A percentile compares a stretch with the other conserved stretches of the same genome.
Conservation (phyloP, 2,113 vertebrate genomes). For the Strix aluco region DNA sequence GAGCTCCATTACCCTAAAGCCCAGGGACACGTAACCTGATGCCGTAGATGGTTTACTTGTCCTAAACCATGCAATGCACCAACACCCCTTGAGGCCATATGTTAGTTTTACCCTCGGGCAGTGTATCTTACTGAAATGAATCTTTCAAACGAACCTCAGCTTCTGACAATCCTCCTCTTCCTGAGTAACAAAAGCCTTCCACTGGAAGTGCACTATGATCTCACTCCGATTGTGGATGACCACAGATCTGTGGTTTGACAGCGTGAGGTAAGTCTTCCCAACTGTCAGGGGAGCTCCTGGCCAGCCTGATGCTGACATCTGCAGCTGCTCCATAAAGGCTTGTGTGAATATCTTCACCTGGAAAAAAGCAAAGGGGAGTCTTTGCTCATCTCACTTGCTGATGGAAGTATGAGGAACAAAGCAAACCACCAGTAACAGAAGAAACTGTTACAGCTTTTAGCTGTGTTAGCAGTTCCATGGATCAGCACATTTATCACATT, state of each 20-base stretch:
- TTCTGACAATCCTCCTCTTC: slow-evolving; percentile 77
- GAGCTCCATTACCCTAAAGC: too few relatives aligned
- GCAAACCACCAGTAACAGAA: background rate
- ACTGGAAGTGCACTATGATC: slow-evolving; percentile 27
- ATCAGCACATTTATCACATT: background rate
- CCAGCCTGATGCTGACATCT: slow-evolving; percentile 80
- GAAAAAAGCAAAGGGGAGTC: background rate
- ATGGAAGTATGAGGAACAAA: background rate
- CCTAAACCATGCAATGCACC: too few relatives aligned
- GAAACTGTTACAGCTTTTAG: background rate
- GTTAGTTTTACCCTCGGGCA: too few relatives aligned
- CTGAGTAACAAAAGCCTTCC: slow-evolving; percentile 76
- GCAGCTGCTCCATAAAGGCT: slow-evolving; percentile 77
- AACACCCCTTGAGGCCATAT: too few relatives aligned
- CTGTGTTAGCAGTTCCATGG: background rate
- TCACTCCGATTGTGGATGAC: too few relatives aligned
- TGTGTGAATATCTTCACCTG: slow-evolving; percentile 83
- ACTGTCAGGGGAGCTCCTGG: too few relatives aligned
- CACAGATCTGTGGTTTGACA: too few relatives aligned
- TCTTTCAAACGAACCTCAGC: slow-evolving; percentile 68
- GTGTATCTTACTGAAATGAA: background rate
- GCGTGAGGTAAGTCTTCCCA: too few relatives aligned
- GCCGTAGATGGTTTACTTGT: too few relatives aligned
- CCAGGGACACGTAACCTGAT: too few relatives aligned
- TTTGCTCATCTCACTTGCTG: background rate